A percentile compares a stretch with the other conserved stretches of the same genome.
Conservation (phyloP, 1,140 invertebrate genomes). For the Delia radicum region DNA sequence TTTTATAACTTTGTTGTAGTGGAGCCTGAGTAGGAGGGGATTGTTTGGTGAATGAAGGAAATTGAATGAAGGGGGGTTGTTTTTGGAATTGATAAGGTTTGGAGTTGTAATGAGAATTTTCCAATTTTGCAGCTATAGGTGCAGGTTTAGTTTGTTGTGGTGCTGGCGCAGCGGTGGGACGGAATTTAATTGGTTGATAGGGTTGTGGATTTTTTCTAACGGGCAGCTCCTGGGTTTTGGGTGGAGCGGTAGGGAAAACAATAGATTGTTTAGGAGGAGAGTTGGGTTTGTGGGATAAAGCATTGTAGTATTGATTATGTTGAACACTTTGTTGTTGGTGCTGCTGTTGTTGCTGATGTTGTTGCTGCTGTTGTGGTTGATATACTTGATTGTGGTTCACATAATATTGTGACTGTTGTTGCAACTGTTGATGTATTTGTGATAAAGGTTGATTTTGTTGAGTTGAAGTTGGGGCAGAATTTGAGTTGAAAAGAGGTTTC, state of each 20-base stretch:
- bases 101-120: conserved; percentile 39
- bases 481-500: conserved; percentile 36
- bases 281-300: conserved; percentile 43
- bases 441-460: conserved; percentile 38
- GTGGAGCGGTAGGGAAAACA: conserved; percentile 57
- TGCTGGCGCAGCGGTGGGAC: conserved; percentile 42
- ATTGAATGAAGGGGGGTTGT: conserved; percentile 27
- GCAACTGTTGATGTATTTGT: conserved; percentile 30
- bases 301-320: conserved; percentile 31
- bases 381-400: conserved; percentile 56
- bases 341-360: conserved; percentile 38
- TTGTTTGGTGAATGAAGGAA: conserved; percentile 27
- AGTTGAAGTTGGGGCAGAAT: conserved; percentile 48
- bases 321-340: conserved; percentile 35
- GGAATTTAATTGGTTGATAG: conserved; percentile 55
- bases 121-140: conserved; percentile 41
- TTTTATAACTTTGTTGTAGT: not conserved
- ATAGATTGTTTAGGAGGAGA: conserved; percentile 59
- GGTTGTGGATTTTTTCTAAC: conserved; percentile 41
- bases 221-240: conserved; percentile 52
- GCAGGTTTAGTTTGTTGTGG: conserved; percentile 44
- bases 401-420: conserved; percentile 52
- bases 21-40: conserved; percentile 20
- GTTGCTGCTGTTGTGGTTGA: conserved; percentile 31
- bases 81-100: conserved; percentile 17